These are phyloP conservation scores for Trachymyrmex septentrionalis DNA, from an alignment of 1,140 invertebrate genomes.

Conservation along the genomic window DNA sequence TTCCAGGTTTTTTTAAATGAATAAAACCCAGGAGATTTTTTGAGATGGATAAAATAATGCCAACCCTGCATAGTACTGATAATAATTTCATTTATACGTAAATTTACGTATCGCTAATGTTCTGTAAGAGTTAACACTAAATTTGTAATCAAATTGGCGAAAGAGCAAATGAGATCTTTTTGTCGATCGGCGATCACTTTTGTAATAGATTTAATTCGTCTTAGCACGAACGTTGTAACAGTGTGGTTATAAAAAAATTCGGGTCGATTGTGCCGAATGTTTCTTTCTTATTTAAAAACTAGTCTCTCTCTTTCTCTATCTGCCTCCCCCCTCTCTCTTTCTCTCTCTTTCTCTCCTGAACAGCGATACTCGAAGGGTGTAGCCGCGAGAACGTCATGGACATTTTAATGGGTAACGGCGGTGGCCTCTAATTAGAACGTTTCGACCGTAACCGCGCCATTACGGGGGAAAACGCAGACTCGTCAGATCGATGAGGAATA, in stretches of 20 bases:
- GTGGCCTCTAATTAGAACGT: conserved; percentile 79
- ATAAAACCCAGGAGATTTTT: too few relatives aligned
- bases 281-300: conserved; percentile 47
- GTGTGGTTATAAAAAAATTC: conserved; percentile 5
- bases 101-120: too few relatives aligned
- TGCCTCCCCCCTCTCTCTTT: not conserved
- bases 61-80: too few relatives aligned
- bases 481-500: conserved; percentile 80
- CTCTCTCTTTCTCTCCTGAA: not conserved
- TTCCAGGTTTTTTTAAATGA: too few relatives aligned
- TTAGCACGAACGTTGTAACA: not conserved
- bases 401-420: conserved; percentile 69
- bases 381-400: conserved; percentile 65
- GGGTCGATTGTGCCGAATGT: not conserved
- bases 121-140: too few relatives aligned
- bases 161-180: not conserved
- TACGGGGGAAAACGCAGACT: conserved; percentile 76
- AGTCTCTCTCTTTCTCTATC: not conserved
- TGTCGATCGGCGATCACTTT: not conserved
- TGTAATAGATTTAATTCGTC: conserved; percentile 53
- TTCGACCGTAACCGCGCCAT: conserved; percentile 75
- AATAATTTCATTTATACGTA: too few relatives aligned
- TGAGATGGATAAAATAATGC: too few relatives aligned
- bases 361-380: conserved; percentile 46
- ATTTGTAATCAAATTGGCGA: not conserved